phyloP scores from a whole-genome alignment of 2,113 vertebrate genomes.

The Apeltes quadracus region DNA sequence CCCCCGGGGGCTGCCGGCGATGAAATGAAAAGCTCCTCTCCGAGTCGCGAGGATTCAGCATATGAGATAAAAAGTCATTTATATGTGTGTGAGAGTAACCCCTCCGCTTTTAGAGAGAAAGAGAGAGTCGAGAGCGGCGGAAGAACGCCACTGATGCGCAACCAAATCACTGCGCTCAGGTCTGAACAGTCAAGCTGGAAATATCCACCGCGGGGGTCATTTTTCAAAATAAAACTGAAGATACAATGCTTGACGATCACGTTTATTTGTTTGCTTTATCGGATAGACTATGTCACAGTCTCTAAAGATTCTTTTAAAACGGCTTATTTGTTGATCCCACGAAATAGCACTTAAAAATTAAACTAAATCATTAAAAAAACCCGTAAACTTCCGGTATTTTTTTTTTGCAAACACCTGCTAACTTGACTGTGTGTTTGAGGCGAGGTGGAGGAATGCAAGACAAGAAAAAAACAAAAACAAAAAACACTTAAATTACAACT shows the following conservation, averaged over 20 bases:
- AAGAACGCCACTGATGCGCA: not conserved
- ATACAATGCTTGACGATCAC: not conserved
- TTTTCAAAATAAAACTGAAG: slow-evolving; percentile 41
- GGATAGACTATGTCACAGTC: not conserved
- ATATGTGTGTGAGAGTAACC: not conserved
- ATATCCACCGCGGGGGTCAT: not conserved
- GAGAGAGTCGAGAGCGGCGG: not conserved
- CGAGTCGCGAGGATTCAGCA: not conserved
- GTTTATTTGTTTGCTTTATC: not conserved
- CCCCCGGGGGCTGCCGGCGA: not conserved
- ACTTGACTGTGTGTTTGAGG: not conserved
- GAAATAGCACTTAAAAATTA: not conserved
- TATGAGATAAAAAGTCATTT: not conserved
- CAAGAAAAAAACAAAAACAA: not conserved
- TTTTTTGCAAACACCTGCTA: not conserved
- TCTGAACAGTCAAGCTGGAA: not conserved
- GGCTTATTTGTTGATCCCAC: not conserved
- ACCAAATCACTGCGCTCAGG: not conserved
- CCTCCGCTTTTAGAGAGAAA: not conserved
- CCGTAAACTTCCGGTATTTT: slow-evolving; percentile 2
- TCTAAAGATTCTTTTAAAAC: not conserved
- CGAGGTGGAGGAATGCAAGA: not conserved
- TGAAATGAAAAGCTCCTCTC: not conserved
- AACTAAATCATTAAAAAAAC: not conserved
- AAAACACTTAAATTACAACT: not conserved